Evolutionary conservation across 2,797 vertebrate species (phyloP), one percentile per base, ranked within the genome.

Genomic region (Phaenicophaeus curvirostris): DNA sequence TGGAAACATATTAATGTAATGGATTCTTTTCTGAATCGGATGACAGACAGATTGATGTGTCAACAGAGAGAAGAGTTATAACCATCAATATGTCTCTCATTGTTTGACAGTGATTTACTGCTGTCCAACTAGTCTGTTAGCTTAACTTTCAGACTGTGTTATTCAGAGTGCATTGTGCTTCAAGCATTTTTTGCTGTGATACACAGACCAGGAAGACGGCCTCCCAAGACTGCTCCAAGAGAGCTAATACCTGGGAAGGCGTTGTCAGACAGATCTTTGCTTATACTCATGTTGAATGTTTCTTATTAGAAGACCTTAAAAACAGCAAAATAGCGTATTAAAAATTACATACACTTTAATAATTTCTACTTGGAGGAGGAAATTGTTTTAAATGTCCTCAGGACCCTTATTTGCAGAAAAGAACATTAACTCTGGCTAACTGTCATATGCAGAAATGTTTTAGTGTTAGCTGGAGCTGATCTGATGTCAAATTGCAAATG

Each of bases 41-140:
- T 94, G 95, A 95, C 94, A 95, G 95, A 73, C 87, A 93, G 96
- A 96, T 94, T 94, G 95, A 95, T 96, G 94, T 94, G 95, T 94
- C 93, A 95, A 94, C 93, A 96, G 89, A 75, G 85, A 42, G 81
- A 81, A 86, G 89, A 96, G 80, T 96, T 94, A 93, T 15, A 91
- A 82, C 85, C 85, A 90, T 96, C 89, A 96, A 21, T 3, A 53
- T 91, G 89, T 95, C 82, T 89, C 72, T 95, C 74, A 74, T 91
- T 90, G 80, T 88, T 71, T 94, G 95, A 90, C 94, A 96, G 85
- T 90, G 91, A 94, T 94, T 96, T 96, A 91, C 93, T 87, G 42
- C 87, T 94, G 72, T 82, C 91, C 89, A 87, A 77, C 66, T 89
- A 86, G 89, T 90, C 91, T 95, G 87, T 77, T 94, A 90, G 89